Conservation (phyloP, 1,140 invertebrate genomes). For the Asobara japonica region DNA sequence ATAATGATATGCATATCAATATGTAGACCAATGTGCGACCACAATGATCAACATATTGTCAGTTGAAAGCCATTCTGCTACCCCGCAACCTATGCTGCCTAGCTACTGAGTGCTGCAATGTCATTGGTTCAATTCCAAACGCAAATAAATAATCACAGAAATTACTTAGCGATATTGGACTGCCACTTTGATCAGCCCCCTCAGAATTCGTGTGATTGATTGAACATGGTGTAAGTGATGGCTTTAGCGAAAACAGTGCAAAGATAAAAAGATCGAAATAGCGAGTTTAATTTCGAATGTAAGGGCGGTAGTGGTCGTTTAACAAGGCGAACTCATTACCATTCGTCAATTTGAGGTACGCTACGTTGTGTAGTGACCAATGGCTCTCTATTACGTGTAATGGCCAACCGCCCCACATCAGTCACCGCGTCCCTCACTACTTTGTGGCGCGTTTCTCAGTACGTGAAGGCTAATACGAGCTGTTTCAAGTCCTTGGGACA, state of each 20-base stretch:
- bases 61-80: no score
- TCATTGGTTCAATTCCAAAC: no score
- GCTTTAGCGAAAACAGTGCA: background rate
- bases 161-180: conserved; percentile 25
- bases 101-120: no score
- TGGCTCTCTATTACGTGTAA: conserved; percentile 65
- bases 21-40: no score
- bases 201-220: background rate
- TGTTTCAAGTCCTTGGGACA: conserved; percentile 4
- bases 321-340: conserved; percentile 67
- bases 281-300: conserved; percentile 51
- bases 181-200: background rate
- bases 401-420: conserved; percentile 64
- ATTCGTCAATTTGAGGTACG: conserved; percentile 68
- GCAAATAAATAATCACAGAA: background rate
- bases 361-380: conserved; percentile 64
- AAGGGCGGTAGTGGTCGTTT: conserved; percentile 56
- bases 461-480: background rate
- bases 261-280: conserved; percentile 13
- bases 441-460: conserved; percentile 3
- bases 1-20: no score
- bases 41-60: no score
- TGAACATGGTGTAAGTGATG: background rate
- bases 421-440: conserved; percentile 50
- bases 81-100: no score